These are phyloP conservation scores for Sinosuthora webbiana DNA, from an alignment of 2,113 vertebrate genomes.

Conservation along the genomic window DNA sequence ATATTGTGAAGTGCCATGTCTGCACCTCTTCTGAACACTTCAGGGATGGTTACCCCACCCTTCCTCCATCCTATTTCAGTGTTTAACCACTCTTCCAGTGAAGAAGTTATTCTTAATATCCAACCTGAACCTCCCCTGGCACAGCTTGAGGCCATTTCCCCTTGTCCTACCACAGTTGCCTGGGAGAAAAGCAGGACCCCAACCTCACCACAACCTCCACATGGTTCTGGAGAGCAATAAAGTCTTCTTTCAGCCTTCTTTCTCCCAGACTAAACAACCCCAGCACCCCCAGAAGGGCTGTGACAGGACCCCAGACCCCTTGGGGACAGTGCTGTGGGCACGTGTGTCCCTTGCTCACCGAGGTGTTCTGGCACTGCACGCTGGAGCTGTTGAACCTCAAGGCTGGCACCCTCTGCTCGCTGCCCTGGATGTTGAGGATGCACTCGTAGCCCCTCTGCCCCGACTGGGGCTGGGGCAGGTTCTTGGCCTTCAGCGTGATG, in stretches of 20 bases:
- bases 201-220: not conserved
- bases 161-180: fast-evolving
- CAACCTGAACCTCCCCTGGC: no score
- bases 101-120: no score
- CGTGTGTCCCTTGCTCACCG: conserved; percentile 77
- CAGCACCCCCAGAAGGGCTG: not conserved
- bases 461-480: conserved; percentile 94
- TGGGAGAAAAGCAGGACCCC: not conserved
- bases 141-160: not conserved
- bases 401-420: conserved; percentile 90
- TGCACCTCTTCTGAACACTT: not conserved
- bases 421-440: conserved; percentile 89
- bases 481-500: conserved; percentile 93
- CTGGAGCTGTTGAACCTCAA: conserved; percentile 98
- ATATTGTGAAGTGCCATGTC: fast-evolving
- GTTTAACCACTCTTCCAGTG: not conserved
- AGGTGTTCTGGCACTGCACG: conserved; percentile 98
- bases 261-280: no score
- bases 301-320: not conserved
- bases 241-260: not conserved
- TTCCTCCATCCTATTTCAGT: not conserved
- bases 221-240: not conserved
- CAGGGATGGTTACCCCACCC: not conserved
- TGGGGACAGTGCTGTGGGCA: not conserved
- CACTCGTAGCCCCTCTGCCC: conserved; percentile 97